Evolutionary conservation across 2,888 invertebrate genomes (phyloP), one percentile per base, ranked within the genome.

Genomic region (Pristionchus mayeri): DNA sequence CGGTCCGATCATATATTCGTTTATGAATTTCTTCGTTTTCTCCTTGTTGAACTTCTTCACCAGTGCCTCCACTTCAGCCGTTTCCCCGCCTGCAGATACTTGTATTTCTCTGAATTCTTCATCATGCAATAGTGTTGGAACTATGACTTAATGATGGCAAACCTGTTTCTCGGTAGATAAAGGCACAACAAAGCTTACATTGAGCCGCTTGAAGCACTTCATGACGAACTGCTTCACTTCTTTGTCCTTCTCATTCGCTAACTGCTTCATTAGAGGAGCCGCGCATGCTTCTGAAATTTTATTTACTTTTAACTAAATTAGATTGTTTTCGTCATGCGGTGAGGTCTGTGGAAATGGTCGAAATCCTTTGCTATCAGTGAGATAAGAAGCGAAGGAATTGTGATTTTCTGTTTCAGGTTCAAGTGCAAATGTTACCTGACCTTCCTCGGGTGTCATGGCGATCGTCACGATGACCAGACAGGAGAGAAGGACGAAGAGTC

Each of bases 1-100:
- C 71, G 71, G 71, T 37, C 71, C 71, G 13, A 3, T n/a, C 71
- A 71, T 71, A 24, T 71, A 71, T n/a, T 71, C 71, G 16, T 71
- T 40, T 40, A 71, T 37, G 71, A 71, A 71, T 16, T 71, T 71
- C 16, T 24, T 0, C n/a, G 44, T 16, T 44, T 71, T 71, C 1
- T 71, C 71, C 16, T 71, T 21, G n/a, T 71, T 34, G 71, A 71
- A 71, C 16, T 71, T 71, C 71, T 71, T 71, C 7, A 37, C 40
- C n/a, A 71, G 40, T 6, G 40, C 24, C 40, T 71, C n/a, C 24
- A 44, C 71, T 24, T 71, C 71, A 9, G 37, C 71, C 44, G 2
- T n/a, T 16, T 71, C 40, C 71, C 71, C 40, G 71, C 71, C 71
- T 71, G 71, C 21, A 71, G 30, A 24, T 24, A 57, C n/a, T n/a